Evolutionary conservation across 2,113 vertebrate species (phyloP), one percentile per base, ranked within the genome.

Genomic region (Mugil cephalus): DNA sequence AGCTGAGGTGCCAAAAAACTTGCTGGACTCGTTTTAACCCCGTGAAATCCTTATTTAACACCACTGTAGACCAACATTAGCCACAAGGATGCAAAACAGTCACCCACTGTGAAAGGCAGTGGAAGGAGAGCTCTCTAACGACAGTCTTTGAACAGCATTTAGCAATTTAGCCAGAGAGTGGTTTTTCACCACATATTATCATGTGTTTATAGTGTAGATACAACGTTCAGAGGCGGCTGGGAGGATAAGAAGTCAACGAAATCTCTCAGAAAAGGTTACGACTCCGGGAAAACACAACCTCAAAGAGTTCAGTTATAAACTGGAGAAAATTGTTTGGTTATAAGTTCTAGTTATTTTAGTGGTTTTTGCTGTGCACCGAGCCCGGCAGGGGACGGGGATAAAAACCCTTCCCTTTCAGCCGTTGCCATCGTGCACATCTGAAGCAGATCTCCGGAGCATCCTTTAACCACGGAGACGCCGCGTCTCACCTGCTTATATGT

Each of bases 181-280:
- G 15, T n/a, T 55, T 70, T 35, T 46, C 7, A 14, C 56, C 52
- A 63, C 0, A 3, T 55, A 54, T 54, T 47, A 51, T n/a, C 51
- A 10, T 39, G 18, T 56, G 34, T 82, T 71, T 52, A 46, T 8
- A 47, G 34, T 24, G 39, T 24, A 54, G 40, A 39, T 9, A 48
- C 7, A 62, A 62, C 19, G 34, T 79, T 70, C 39, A 67, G 42
- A 67, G 52, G 45, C 3, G 30, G 17, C 40, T 64, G 11, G 69
- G 63, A 55, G 36, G 46, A 79, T 46, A 52, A 18, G 21, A 0
- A 46, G 46, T 63, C 9, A 38, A 63, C 13, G 66, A 45, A 54
- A 66, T 66, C 48, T 65, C 50, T 66, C 9, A 3, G n/a, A 69
- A 72, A 84, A 80, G 60, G 56, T 74, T 63, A 46, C 38, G 30